These are phyloP conservation scores for Ganaspis brasiliensis DNA, from an alignment of 2,888 invertebrate genomes.

Conservation along the genomic window DNA sequence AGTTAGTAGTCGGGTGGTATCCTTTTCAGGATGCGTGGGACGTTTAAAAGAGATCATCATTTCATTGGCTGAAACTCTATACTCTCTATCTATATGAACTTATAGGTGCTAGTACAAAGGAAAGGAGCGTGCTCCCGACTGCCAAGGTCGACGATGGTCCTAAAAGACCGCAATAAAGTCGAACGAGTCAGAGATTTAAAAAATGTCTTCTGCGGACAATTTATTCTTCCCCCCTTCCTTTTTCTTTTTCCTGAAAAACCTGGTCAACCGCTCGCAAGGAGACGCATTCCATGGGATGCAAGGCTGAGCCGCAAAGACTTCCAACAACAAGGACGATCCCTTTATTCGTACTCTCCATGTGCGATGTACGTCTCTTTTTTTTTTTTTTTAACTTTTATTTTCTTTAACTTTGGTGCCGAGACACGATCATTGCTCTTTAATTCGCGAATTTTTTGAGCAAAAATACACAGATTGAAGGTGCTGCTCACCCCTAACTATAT, in stretches of 20 bases:
- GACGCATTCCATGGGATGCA: constrained; percentile 56
- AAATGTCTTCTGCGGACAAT: constrained; percentile 38
- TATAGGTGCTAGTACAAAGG: constrained; percentile 30
- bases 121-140: constrained; percentile 21
- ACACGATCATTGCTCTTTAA: not conserved
- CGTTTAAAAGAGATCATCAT: constrained; percentile 35
- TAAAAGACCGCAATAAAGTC: constrained; percentile 42
- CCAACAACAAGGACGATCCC: constrained; percentile 51
- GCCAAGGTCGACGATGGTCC: constrained; percentile 36
- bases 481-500: not conserved
- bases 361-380: constrained; percentile 1
- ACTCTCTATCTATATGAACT: not conserved
- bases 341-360: constrained; percentile 25
- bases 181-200: constrained; percentile 32
- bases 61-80: constrained; percentile 7
- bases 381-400: not conserved
- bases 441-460: not conserved
- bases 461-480: constrained; percentile 27
- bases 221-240: constrained; percentile 30
- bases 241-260: constrained; percentile 55
- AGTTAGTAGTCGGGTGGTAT: not conserved
- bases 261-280: constrained; percentile 53
- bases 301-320: constrained; percentile 49
- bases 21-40: constrained; percentile 33
- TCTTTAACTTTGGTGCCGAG: constrained; percentile 12